Evolutionary conservation across 2,797 vertebrate species (phyloP), one percentile per base, ranked within the genome.

Genomic region (Spheniscus humboldti): DNA sequence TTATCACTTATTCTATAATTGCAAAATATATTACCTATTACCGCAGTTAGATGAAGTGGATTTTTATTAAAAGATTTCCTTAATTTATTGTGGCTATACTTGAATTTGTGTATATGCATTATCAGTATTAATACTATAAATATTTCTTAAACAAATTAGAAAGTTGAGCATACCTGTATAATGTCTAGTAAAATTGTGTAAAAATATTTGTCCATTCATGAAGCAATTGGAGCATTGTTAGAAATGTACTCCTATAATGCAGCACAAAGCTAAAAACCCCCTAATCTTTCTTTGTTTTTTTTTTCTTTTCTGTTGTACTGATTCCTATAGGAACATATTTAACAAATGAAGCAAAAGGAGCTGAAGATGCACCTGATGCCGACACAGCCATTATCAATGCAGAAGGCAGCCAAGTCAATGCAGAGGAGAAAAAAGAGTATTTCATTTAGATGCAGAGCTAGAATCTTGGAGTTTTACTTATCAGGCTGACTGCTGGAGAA

Each of bases 331-430:
- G 99, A 98, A 99, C 99, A 24, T 99, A 99, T 97, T 98, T 99
- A 98, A 99, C 99, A 89, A 99, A 99, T 55, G 99, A 99, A 99
- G 99, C 99, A 97, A 99, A 99, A 98, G 99, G 99, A 98, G 99
- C 99, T 62, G 99, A 99, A 98, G 99, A 99, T 89, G 99, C 99
- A 94, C 99, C 99, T 13, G 99, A 99, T 88, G 99, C 99, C n/a
- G 99, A 99, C 98, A 99, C 99, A 88, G 99, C 99, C 98, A 99
- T 99, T 98, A 99, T 99, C 98, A 99, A 99, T 96, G 99, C 99
- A 86, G 99, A 99, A 98, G 99, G 99, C 97, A 99, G 99, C 98
- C 99, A 99, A 97, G 99, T 99, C 98, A 99, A 99, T 86, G 99
- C 99, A 93, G 99, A 99, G 97, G 99, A 99, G 98, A 99, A 99